Evolutionary conservation across 1,140 invertebrate genomes (phyloP).

Genomic region (Cryptotermes secundus): DNA sequence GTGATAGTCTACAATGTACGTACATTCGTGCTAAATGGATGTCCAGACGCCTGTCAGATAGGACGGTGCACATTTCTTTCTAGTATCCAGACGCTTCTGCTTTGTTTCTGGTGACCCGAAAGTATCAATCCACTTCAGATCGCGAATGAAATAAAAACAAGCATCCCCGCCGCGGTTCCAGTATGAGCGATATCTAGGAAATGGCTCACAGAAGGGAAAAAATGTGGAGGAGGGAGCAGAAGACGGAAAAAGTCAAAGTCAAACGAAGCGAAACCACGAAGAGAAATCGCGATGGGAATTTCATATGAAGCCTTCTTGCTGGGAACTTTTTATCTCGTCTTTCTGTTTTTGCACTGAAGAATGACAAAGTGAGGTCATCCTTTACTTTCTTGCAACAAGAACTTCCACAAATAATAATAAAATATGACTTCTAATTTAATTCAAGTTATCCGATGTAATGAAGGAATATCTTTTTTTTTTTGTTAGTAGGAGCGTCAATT

Average conservation of each 20-base stretch:
- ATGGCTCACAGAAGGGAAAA: neutral
- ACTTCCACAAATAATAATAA: neutral
- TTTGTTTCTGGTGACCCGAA: neutral
- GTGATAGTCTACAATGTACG: too few species aligned
- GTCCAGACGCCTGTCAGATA: too few species aligned
- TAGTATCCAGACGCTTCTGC: too few species aligned
- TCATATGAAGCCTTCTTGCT: neutral
- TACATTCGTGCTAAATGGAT: too few species aligned
- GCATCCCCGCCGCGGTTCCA: neutral
- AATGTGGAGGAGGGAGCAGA: neutral
- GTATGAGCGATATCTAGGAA: neutral
- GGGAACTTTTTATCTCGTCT: neutral
- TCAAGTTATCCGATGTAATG: neutral
- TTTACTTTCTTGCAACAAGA: neutral
- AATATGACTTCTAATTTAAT: neutral
- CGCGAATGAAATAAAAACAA: neutral
- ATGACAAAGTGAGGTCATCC: neutral
- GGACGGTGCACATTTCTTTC: too few species aligned
- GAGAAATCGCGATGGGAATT: slow-evolving; percentile 7
- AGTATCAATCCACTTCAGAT: neutral
- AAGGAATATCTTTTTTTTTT: too few species aligned
- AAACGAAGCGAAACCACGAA: neutral
- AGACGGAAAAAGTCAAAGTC: neutral
- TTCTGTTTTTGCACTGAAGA: neutral
- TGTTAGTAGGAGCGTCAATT: too few species aligned